Percentiles rank a stretch among this genome's conserved stretches.
Evolutionary conservation across 2,888 invertebrate species (phyloP).

Genomic region (Plagodis dolabraria): DNA sequence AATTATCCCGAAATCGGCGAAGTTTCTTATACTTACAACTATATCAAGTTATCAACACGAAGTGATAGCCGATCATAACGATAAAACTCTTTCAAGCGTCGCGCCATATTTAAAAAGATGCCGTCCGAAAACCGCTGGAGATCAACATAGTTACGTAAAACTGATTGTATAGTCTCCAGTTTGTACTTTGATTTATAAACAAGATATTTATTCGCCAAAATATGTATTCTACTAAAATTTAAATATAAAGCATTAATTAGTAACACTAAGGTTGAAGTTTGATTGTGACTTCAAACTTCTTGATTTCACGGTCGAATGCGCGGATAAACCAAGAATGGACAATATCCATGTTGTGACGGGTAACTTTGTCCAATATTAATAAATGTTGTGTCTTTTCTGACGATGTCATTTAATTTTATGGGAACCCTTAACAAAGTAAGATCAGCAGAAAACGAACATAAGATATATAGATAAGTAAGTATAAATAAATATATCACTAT

Average conservation of each 20-base stretch:
- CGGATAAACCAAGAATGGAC: slow-evolving; percentile 49
- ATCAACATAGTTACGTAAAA: slow-evolving; percentile 26
- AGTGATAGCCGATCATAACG: not conserved
- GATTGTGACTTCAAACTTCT: slow-evolving; percentile 32
- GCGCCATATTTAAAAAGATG: slow-evolving; percentile 8
- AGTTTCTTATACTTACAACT: not conserved
- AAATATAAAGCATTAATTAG: slow-evolving; percentile 5
- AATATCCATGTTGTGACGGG: slow-evolving; percentile 40
- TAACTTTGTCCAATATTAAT: slow-evolving; percentile 50
- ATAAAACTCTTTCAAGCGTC: slow-evolving; percentile 11
- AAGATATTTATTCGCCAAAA: slow-evolving; percentile 35
- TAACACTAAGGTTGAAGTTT: not conserved
- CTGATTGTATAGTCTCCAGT: slow-evolving; percentile 43
- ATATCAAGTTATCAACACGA: not conserved
- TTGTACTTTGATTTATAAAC: slow-evolving; percentile 46
- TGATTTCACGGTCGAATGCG: slow-evolving; percentile 53
- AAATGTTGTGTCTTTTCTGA: slow-evolving; percentile 44
- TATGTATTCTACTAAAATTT: not conserved
- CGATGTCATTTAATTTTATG: slow-evolving; percentile 39
- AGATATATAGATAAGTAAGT: too few species aligned
- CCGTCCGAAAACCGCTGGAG: slow-evolving; percentile 16
- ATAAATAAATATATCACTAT: too few species aligned
- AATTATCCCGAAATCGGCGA: not conserved
- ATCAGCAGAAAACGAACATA: too few species aligned
- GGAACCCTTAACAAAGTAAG: not conserved